These are phyloP conservation scores for Bubo blakistoni DNA, from an alignment of 2,113 vertebrate genomes.

Conservation along the genomic window DNA sequence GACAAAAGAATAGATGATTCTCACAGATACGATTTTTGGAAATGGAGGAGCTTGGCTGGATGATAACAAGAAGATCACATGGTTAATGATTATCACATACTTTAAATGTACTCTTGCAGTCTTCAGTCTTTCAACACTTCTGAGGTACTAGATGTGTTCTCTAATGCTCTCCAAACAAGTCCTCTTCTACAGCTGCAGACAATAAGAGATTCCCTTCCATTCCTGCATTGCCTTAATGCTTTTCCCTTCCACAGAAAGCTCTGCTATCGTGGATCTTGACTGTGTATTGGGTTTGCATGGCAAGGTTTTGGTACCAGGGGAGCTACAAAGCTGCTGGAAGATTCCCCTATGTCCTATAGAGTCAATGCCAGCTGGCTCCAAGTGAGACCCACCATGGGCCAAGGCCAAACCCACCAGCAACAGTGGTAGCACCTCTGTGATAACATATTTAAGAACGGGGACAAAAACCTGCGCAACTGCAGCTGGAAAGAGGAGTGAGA, in stretches of 20 bases:
- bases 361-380: background rate
- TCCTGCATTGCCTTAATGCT: background rate
- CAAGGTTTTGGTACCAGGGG: background rate
- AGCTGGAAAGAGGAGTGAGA: background rate
- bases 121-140: background rate
- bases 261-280: background rate
- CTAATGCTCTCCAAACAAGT: background rate
- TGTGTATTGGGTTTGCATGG: background rate
- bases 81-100: background rate
- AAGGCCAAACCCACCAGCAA: background rate
- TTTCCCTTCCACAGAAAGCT: background rate
- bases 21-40: background rate
- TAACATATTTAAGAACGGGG: background rate
- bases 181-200: background rate
- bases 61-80: background rate
- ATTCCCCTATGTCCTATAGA: background rate
- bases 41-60: background rate
- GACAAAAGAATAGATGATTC: background rate
- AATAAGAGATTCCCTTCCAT: background rate
- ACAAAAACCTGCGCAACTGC: no score
- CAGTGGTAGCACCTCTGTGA: rapidly evolving
- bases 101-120: background rate
- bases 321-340: background rate
- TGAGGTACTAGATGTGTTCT: background rate
- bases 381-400: no score